phyloP scores from a whole-genome alignment of 2,797 vertebrate species.

The Phoebastria nigripes region DNA sequence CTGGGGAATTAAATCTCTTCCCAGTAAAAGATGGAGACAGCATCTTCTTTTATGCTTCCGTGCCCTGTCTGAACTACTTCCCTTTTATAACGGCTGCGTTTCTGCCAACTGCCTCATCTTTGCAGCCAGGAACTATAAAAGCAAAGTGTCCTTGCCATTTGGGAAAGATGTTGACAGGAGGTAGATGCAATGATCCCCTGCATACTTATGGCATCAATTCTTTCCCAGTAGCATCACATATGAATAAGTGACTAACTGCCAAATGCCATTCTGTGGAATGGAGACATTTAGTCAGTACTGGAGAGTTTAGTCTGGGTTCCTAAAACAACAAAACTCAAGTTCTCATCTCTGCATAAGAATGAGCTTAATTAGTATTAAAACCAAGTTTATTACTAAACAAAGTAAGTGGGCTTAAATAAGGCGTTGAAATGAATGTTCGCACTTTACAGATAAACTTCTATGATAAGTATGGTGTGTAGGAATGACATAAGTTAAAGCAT shows the following conservation, averaged over 20 bases:
- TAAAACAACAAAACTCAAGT: background rate
- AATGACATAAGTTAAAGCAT: background rate
- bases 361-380: background rate
- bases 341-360: background rate
- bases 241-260: background rate
- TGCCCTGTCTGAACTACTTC: constrained; percentile 21
- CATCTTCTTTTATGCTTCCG: constrained; percentile 7
- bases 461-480: background rate
- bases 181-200: constrained; percentile 14
- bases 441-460: background rate
- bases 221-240: background rate
- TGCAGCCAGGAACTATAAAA: constrained; percentile 17
- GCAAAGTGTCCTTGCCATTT: constrained; percentile 29
- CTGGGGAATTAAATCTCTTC: background rate
- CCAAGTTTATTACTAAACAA: background rate
- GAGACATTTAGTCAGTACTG: background rate
- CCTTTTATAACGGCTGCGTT: background rate
- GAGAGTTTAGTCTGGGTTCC: background rate
- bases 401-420: background rate
- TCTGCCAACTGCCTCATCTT: constrained; percentile 33
- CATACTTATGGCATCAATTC: constrained; percentile 1
- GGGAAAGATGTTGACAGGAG: constrained; percentile 31
- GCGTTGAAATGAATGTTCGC: background rate
- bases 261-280: background rate
- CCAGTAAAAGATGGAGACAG: background rate